Evolutionary conservation across 2,113 vertebrate species (phyloP), one percentile per base, ranked within the genome.

Genomic region (Amazona guildingii): DNA sequence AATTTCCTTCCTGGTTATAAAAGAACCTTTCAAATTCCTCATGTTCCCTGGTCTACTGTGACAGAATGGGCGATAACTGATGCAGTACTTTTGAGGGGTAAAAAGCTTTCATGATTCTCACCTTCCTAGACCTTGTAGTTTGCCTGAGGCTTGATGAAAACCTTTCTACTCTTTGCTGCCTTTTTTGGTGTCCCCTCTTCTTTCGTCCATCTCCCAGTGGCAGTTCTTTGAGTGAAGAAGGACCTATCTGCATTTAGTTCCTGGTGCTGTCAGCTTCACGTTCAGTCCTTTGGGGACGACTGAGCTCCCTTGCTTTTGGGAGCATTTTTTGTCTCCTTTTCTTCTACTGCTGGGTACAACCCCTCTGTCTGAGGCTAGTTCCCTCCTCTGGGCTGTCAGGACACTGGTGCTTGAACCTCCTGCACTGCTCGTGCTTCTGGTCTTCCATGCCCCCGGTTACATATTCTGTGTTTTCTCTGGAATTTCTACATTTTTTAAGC

Each of bases 1-100:
- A 0, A 2, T 37, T 37, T 55, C 29, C 13, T 17, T 28, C 16
- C 17, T 27, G 19, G 6, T 5, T 52, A 1, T 4, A 17, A 11
- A 57, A 28, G n/a, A 31, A 35, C 11, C 4, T 67, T 44, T 62
- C 11, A 28, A 48, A 43, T 13, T 39, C 9, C 16, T 52, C 0
- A 0, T 31, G 33, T 54, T 62, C 10, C 13, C 27, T 44, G 23
- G 9, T 12, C 16, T 64, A 20, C 33, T 52, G 37, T 73, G 44
- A 17, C 19, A 7, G 19, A 44, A 31, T 10, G 27, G 13, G 27
- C 9, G 20, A 59, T 9, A 67, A 25, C 11, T 4, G 25, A 51
- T 20, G 37, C 8, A 8, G 27, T 31, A 18, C 49, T 64, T 66
- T 15, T 20, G 33, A 9, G 7, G 48, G 44, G 17, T 54, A 24